Evolutionary conservation across 2,797 vertebrate genomes (phyloP).

Genomic region (Arctocebus calabarensis): DNA sequence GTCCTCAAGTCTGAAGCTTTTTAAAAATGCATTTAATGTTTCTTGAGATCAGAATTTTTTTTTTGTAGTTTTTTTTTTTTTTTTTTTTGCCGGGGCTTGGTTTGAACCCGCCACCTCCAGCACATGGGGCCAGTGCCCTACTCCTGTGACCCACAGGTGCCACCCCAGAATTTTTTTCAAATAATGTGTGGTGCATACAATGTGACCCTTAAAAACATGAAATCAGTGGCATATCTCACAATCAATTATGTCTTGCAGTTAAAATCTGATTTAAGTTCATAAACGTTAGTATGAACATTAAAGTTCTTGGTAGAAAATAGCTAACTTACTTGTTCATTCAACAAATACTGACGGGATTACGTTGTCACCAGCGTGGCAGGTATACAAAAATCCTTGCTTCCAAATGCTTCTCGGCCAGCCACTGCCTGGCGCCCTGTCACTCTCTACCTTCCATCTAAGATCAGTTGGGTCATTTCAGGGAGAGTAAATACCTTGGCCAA

Average conservation of each 20-base stretch:
- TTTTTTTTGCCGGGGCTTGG: too few relatives aligned
- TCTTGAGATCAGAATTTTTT: background rate
- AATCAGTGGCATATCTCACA: background rate
- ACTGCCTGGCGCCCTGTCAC: too few relatives aligned
- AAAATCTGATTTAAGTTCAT: constrained; percentile 14
- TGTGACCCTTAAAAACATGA: background rate
- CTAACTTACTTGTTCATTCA: background rate
- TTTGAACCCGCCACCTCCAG: too few relatives aligned
- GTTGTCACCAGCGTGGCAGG: background rate
- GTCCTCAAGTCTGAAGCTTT: background rate
- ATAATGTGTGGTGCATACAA: background rate
- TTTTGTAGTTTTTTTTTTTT: too few relatives aligned
- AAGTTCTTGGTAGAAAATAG: background rate
- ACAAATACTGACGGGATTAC: background rate
- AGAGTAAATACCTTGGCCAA: background rate
- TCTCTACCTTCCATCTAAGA: background rate
- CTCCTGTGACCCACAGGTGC: too few relatives aligned
- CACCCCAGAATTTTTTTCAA: background rate
- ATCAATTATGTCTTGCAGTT: background rate
- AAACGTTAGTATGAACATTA: background rate
- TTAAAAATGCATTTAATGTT: background rate
- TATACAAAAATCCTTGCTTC: background rate
- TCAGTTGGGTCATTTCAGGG: background rate
- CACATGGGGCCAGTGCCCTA: too few relatives aligned
- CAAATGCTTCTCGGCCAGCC: background rate